phyloP scores from a whole-genome alignment of 2,113 vertebrate species.

The Ctenomys sociabilis region DNA sequence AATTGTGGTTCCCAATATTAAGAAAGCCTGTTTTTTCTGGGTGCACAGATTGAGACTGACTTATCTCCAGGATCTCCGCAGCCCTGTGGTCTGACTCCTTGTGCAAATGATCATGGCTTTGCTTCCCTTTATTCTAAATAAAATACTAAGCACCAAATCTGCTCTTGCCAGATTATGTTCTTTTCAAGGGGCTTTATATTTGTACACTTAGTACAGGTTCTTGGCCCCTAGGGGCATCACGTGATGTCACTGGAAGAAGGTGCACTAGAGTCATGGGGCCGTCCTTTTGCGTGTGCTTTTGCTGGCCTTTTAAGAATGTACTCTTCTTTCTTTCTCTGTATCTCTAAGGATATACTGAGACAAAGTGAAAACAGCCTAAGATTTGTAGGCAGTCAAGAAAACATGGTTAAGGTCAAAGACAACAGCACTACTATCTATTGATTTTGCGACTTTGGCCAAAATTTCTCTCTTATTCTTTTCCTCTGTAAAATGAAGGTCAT shows the following conservation, averaged over 20 bases:
- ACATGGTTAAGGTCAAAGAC: conserved; percentile 13
- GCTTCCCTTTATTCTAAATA: conserved; percentile 36
- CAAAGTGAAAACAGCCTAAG: conserved; percentile 39
- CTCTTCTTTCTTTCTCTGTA: neutral
- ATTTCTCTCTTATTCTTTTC: conserved; percentile 64
- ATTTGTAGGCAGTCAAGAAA: conserved; percentile 18
- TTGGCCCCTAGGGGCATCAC: neutral
- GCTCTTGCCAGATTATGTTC: neutral
- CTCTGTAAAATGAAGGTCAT: neutral
- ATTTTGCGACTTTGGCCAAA: conserved; percentile 10
- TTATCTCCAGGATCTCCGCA: conserved; percentile 78
- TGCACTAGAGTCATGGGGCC: neutral
- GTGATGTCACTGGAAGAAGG: conserved; percentile 30
- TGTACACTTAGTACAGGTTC: conserved; percentile 14
- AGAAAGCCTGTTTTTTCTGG: conserved; percentile 72
- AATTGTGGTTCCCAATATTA: conserved; percentile 50
- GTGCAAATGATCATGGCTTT: conserved; percentile 79
- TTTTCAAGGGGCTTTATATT: conserved; percentile 21
- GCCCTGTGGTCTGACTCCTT: conserved; percentile 76
- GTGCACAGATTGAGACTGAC: conserved; percentile 71
- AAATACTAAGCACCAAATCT: neutral
- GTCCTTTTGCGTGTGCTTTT: neutral
- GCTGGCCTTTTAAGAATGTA: neutral
- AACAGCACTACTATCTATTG: neutral
- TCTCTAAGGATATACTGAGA: conserved; percentile 1